Evolutionary conservation across 1,140 invertebrate species (phyloP), one percentile per base, ranked within the genome.

Genomic region (Tetraneura akinire): DNA sequence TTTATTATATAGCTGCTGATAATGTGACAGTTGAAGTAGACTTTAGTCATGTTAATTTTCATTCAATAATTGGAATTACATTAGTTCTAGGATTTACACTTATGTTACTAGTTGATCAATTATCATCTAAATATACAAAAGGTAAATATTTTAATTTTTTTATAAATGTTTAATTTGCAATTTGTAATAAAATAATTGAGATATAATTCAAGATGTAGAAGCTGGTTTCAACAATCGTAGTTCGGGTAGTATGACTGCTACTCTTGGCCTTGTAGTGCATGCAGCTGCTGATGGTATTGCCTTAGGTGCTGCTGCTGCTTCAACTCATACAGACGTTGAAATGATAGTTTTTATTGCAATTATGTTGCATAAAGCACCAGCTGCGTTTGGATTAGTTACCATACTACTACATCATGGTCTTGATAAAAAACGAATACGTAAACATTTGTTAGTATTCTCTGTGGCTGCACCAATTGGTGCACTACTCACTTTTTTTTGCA

Each of bases 281-380:
- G 96, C 98, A 14, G 96, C 96, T 83, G 97, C 97, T 82, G 98
- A 99, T 88, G 98, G 98, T 32, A 91, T 99, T 51, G 97, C 98
- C 3, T 86, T 99, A 16, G 98, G 98, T 64, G 97, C 96, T 29
- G 97, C 98, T 1, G 96, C 96, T 0, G 95, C 94, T 0, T 96
- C 96, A 1, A 93, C 94, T 8, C 95, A 98, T 84, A 90, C 95
- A 23, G 96, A 98, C 84, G 95, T 99, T 5, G 97, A 99, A 88
- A 91, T 97, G 83, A 97, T 99, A 82, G 96, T 99, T 23, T 99
- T 99, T 86, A 85, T 98, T 49, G 98, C 98, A 32, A 99, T 99
- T 82, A 99, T 99, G 96, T 87, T 99, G 18, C 98, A 99, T 84
- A 99, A 99, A 88, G 97, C 96, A 16, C 98, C 98, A 6, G 97